Conservation (phyloP, 53 echinoderm and acorn worm genomes). For the Crossaster papposus region DNA sequence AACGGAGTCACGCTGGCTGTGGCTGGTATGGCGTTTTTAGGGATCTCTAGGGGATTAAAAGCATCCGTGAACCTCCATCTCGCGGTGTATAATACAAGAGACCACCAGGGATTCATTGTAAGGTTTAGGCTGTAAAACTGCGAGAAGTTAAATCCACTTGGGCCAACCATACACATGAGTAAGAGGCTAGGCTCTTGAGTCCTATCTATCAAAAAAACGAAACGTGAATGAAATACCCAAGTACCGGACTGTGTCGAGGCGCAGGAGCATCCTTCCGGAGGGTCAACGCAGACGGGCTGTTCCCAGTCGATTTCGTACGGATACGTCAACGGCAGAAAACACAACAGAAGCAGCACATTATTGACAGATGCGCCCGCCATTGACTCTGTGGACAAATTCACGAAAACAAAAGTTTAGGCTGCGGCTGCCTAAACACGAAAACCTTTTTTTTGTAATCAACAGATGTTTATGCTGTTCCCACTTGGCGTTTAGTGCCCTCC, state of each 20-base stretch:
- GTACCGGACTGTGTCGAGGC: not conserved
- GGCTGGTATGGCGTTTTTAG: slow-evolving; percentile 2
- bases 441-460: no score
- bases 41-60: not conserved
- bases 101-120: not conserved
- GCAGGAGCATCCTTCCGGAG: not conserved
- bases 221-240: no score
- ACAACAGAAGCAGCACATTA: not conserved
- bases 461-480: no score
- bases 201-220: not conserved
- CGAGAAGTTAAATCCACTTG: slow-evolving; percentile 19
- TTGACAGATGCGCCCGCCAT: not conserved
- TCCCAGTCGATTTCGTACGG: not conserved
- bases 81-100: not conserved
- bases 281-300: not conserved
- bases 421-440: no score
- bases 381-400: not conserved
- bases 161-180: not conserved
- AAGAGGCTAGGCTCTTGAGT: not conserved
- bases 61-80: no score
- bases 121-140: not conserved
- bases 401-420: no score
- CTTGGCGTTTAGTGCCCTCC: no score
- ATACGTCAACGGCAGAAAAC: not conserved
- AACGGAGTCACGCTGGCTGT: not conserved